Conservation (phyloP, 2,888 invertebrate species). For the Cataglyphis cursor region DNA sequence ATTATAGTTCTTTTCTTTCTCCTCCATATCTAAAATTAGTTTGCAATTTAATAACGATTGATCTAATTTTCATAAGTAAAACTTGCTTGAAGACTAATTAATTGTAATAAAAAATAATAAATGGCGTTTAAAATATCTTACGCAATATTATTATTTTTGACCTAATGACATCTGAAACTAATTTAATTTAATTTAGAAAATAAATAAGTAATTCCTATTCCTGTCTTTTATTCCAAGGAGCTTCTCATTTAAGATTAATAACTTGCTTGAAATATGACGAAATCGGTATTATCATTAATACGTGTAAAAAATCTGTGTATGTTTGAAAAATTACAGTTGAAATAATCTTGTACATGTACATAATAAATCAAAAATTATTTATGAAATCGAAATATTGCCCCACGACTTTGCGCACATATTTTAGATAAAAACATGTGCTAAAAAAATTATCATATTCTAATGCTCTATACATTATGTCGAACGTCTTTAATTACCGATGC, state of each 20-base stretch:
- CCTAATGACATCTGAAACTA: background rate
- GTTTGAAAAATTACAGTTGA: background rate
- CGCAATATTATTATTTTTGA: background rate
- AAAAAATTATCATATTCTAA: background rate
- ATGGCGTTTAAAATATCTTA: background rate
- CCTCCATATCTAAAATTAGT: background rate
- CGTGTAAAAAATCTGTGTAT: conserved; percentile 31
- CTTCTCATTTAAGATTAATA: background rate
- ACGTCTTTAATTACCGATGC: background rate
- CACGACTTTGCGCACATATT: background rate
- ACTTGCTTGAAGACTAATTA: background rate
- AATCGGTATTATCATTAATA: background rate
- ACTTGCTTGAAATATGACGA: background rate
- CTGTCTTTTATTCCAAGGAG: background rate
- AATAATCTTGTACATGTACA: background rate
- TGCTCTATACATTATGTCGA: too few species aligned
- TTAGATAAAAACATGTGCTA: background rate
- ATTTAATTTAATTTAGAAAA: background rate
- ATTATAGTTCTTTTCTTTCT: background rate
- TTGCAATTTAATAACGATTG: background rate
- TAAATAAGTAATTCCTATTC: background rate
- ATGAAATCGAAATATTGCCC: too few species aligned
- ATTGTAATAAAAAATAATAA: background rate
- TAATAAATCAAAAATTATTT: background rate
- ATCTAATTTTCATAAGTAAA: background rate